phyloP scores from a whole-genome alignment of 2,797 vertebrate genomes.

The Echeneis naucrates region DNA sequence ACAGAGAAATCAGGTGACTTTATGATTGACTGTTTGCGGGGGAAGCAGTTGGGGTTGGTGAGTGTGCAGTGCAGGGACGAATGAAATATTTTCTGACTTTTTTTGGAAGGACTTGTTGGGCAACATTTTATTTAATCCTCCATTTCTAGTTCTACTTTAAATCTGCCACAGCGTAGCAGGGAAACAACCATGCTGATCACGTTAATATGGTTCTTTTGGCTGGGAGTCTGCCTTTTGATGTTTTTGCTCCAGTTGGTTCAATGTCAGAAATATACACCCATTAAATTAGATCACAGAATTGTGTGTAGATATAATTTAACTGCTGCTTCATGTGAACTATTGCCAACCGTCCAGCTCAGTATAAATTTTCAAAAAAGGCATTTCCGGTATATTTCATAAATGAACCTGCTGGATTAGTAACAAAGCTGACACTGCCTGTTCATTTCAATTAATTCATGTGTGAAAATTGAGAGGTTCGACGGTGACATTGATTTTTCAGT shows the following conservation, averaged over 20 bases:
- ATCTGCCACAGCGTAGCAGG: neutral
- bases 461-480: neutral
- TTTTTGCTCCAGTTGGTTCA: constrained; percentile 11
- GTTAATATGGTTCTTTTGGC: neutral
- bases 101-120: neutral
- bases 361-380: neutral
- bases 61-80: neutral
- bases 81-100: neutral
- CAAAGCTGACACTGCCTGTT: neutral
- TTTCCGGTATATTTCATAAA: neutral
- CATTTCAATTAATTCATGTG: neutral
- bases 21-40: neutral
- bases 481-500: constrained; percentile 4
- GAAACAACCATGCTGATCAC: neutral
- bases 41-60: neutral
- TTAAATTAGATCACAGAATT: constrained; percentile 5
- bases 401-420: neutral
- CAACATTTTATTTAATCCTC: neutral
- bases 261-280: neutral
- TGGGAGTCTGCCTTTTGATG: constrained; percentile 8
- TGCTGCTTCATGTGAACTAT: neutral
- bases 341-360: neutral
- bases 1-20: neutral
- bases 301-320: neutral
- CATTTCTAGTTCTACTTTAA: neutral